Base-by-base conservation (phyloP, 2,797 vertebrate species). In the Sphaeramia orbicularis region DNA sequence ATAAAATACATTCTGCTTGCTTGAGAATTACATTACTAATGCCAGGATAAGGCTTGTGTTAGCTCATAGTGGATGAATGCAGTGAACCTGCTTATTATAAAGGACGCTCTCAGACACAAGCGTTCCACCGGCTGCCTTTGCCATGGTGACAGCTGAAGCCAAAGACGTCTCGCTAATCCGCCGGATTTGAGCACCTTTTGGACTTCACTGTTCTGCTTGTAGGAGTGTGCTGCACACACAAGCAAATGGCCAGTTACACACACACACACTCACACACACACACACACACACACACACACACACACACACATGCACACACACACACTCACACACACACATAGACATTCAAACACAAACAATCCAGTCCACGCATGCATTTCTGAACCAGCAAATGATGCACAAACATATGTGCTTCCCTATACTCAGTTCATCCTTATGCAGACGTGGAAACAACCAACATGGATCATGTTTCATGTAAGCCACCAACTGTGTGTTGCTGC, bases 91-190 rank as follows among this genome's bases (percentile, higher is more conserved):
- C 56, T 66, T 45, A 56, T 74, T 81, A 74, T 58, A 75, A 78
- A 84, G 45, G 61, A 65, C 42, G 18, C 65, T 67, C 75, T 80
- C 71, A 53, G 68, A 76, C 76, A 45, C 67, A 80, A 59, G 61
- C 86, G 68, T 89, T 91, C 84, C 79, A 52, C 80, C 51, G 64
- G 78, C 86, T 80, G 86, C 82, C 78, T 90, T 91, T 72, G 77
- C 91, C 89, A 91, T 90, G 92, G 90, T 86, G 86, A 92, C 92
- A 81, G 81, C 76, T 65, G 73, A 89, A 88, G 90, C 86, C 81
- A 85, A 88, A 89, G 84, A 89, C 50, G 68, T 84, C 60, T 83
- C 4, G 65, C 86, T 92, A 89, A 92, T 91, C 89, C 78, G 52
- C 7, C 14, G 66, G 80, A 87, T 91, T 86, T 76, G 64, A 81